Evolutionary conservation across 2,888 invertebrate species (phyloP).

Genomic region (Catocala sponsa): DNA sequence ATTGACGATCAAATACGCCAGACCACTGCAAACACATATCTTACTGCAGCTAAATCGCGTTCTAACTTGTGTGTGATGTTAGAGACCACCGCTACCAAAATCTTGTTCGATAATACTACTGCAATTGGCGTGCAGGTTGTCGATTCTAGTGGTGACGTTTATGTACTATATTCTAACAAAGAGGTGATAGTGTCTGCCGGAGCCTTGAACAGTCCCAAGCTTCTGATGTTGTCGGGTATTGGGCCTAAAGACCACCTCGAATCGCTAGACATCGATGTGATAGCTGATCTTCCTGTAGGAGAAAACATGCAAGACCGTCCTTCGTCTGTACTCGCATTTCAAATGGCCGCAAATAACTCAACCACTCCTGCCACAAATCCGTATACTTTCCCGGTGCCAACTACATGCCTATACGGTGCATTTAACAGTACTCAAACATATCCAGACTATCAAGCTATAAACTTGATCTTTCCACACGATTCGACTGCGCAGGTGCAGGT

Average conservation of each 20-base stretch:
- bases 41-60: constrained; percentile 4
- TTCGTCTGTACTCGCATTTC: constrained; percentile 8
- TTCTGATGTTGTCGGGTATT: constrained; percentile 34
- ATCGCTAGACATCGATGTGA: constrained; percentile 20
- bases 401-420: constrained; percentile 40
- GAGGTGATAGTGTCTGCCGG: constrained; percentile 32
- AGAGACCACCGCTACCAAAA: constrained; percentile 31
- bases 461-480: constrained; percentile 25
- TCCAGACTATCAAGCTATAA: constrained; percentile 50
- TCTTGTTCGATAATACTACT: constrained; percentile 24
- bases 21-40: constrained; percentile 21
- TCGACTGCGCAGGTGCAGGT: constrained; percentile 22
- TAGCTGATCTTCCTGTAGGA: constrained; percentile 35
- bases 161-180: constrained; percentile 19
- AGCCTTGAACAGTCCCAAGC: constrained; percentile 18
- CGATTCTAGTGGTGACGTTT: constrained; percentile 9
- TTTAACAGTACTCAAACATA: constrained; percentile 33
- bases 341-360: constrained; percentile 12
- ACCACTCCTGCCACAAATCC: constrained; percentile 32
- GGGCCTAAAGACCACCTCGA: constrained; percentile 25
- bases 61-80: constrained; percentile 23
- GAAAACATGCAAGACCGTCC: constrained; percentile 28
- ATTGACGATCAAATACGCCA: constrained; percentile 26
- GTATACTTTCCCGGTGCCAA: constrained; percentile 35
- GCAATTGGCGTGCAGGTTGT: constrained; percentile 30